These are phyloP conservation scores for Poecilobothrus nobilitatus DNA, from an alignment of 2,888 invertebrate genomes.

Conservation along the genomic window DNA sequence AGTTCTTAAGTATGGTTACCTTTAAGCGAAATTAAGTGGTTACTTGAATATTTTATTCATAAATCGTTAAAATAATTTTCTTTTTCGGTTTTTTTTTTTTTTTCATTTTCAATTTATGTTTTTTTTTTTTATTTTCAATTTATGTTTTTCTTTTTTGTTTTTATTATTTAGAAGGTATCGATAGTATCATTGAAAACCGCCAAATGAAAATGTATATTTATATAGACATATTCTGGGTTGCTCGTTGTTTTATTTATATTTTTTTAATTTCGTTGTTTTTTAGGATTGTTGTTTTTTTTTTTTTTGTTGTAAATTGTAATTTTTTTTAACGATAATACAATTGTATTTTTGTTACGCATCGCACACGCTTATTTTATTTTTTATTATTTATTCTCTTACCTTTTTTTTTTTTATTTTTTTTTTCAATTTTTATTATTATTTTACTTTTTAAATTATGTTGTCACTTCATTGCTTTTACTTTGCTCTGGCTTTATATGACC, in stretches of 20 bases:
- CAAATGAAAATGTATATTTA: not conserved
- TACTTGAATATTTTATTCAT: not conserved
- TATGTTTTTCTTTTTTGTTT: too few species aligned
- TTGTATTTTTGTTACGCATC: conserved; percentile 4
- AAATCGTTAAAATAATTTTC: not conserved
- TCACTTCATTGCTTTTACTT: conserved; percentile 1
- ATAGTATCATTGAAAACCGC: not conserved
- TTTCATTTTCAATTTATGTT: not conserved
- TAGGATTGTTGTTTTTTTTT: too few species aligned
- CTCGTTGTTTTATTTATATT: not conserved
- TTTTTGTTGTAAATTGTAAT: too few species aligned
- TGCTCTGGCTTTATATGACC: not conserved
- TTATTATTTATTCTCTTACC: not conserved
- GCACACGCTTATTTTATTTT: not conserved
- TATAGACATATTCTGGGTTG: not conserved
- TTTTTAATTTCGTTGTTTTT: too few species aligned
- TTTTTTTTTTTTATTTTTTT: not conserved
- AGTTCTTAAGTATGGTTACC: not conserved
- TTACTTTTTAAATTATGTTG: conserved; percentile 1
- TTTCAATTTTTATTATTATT: not conserved
- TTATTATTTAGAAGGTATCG: not conserved
- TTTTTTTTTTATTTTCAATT: not conserved
- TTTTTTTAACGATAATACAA: not conserved
- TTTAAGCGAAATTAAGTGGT: not conserved
- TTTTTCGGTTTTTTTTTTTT: too few species aligned